phyloP scores from a whole-genome alignment of 2,797 vertebrate species.

The Sphenopsis melanotis region DNA sequence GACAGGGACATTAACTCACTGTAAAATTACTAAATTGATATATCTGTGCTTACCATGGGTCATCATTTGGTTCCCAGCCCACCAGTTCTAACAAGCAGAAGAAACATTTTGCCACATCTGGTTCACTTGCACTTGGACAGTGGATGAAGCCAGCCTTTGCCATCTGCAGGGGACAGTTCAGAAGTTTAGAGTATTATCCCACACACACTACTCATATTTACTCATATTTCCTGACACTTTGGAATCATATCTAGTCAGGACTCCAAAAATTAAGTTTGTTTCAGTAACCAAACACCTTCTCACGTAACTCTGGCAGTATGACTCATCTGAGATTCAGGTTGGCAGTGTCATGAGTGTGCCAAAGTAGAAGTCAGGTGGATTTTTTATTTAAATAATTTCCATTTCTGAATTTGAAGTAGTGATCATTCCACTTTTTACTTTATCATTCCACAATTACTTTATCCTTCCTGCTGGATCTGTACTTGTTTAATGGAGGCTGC shows the following conservation, averaged over 20 bases:
- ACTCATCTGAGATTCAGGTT: neutral
- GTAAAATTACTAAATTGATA: neutral
- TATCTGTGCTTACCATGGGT: conserved; percentile 72
- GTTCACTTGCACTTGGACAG: conserved; percentile 75
- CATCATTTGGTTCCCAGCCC: conserved; percentile 84
- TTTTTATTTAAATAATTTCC: neutral
- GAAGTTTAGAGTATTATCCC: neutral
- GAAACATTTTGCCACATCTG: conserved; percentile 81
- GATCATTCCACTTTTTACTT: neutral
- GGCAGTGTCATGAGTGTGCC: accelerated
- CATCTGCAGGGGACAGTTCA: conserved; percentile 73
- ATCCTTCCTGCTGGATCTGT: accelerated
- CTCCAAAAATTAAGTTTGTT: neutral
- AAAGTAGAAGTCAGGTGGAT: neutral
- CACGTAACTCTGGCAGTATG: neutral
- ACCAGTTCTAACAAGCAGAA: conserved; percentile 84
- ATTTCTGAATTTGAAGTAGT: neutral
- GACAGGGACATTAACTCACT: neutral
- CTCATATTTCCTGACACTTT: neutral
- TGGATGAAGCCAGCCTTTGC: conserved; percentile 81
- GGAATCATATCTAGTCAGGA: neutral
- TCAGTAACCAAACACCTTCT: neutral
- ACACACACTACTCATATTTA: accelerated
- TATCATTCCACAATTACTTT: neutral
- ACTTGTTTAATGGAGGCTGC: neutral